Evolutionary conservation across 2,888 invertebrate species (phyloP), one percentile per base, ranked within the genome.

Genomic region (Brachynemurus nebulosus): DNA sequence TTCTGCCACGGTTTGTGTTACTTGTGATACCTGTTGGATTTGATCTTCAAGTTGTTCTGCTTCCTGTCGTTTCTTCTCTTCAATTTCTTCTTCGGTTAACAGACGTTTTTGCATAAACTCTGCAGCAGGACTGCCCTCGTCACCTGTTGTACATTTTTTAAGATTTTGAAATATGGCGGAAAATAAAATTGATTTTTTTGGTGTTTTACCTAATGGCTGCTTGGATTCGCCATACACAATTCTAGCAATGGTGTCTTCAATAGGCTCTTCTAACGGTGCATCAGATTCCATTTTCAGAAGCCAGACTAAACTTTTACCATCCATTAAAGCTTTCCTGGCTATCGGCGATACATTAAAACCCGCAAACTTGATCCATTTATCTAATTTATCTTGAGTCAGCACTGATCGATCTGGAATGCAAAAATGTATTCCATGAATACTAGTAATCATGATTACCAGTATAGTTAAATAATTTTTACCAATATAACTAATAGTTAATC

Each of bases 121-220:
- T 50, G 46, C 37, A 52, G 49, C n/a, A 56, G 30, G 12, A 53
- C 43, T 11, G 51, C 50, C 17, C 50, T 51, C 20, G 9, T 23
- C 23, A 23, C 6, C 23, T 23, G 23, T 23, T 7, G 9, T 7
- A 23, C 23, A 23, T 23, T 23, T 23, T 23, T 23, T 23, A 9
- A n/a, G n/a, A n/a, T n/a, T n/a, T n/a, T n/a, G n/a, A n/a, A n/a
- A n/a, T n/a, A n/a, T n/a, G n/a, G n/a, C n/a, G n/a, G n/a, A n/a
- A n/a, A n/a, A n/a, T n/a, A n/a, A n/a, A n/a, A n/a, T n/a, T n/a
- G n/a, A n/a, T n/a, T n/a, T n/a, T n/a, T n/a, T n/a, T n/a, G n/a
- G n/a, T n/a, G n/a, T n/a, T n/a, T 37, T 20, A 9, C 23, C 54
- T 48, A 16, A 52, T 50, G 20, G 47, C 50, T 20, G 42, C 34